Evolutionary conservation across 37 sponge, comb jelly and placozoan species (phyloP).

Genomic region (Geodia barretti): DNA sequence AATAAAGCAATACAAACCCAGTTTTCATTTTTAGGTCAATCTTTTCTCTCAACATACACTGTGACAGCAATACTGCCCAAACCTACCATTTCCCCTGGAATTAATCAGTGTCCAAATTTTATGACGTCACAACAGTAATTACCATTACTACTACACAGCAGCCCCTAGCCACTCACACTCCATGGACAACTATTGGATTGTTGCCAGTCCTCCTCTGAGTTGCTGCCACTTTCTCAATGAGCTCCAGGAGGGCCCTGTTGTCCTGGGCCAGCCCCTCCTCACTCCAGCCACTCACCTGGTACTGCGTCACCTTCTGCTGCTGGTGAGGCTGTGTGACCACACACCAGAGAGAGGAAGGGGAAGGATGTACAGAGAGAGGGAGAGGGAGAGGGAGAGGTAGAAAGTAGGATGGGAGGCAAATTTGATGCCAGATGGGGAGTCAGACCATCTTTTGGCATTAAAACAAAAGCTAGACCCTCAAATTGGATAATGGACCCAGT

Average conservation of each 20-base stretch:
- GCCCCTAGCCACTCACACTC: conserved; percentile 8
- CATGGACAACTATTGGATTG: conserved; percentile 28
- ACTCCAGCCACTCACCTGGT: conserved; percentile 25
- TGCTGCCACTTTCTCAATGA: conserved; percentile 18
- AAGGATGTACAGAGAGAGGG: background rate
- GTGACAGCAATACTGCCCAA: too few relatives aligned
- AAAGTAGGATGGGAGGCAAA: background rate
- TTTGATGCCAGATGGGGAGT: too few relatives aligned
- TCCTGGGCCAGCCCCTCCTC: background rate
- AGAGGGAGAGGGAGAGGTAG: background rate
- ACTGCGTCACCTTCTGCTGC: conserved; percentile 31
- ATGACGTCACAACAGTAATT: background rate
- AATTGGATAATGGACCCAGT: too few relatives aligned
- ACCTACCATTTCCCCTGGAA: too few relatives aligned
- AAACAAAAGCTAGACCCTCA: too few relatives aligned
- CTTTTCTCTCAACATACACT: too few relatives aligned
- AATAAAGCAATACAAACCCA: too few relatives aligned
- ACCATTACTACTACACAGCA: background rate
- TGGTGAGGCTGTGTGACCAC: conserved; percentile 3
- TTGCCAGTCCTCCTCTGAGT: conserved; percentile 37
- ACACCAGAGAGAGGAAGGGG: too few relatives aligned
- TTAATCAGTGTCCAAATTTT: background rate
- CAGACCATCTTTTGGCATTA: too few relatives aligned
- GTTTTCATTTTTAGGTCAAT: too few relatives aligned
- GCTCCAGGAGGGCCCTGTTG: background rate